Percentiles rank a stretch among this genome's conserved stretches.
phyloP scores from a whole-genome alignment of 1,140 invertebrate genomes.

The Bombus huntii region DNA sequence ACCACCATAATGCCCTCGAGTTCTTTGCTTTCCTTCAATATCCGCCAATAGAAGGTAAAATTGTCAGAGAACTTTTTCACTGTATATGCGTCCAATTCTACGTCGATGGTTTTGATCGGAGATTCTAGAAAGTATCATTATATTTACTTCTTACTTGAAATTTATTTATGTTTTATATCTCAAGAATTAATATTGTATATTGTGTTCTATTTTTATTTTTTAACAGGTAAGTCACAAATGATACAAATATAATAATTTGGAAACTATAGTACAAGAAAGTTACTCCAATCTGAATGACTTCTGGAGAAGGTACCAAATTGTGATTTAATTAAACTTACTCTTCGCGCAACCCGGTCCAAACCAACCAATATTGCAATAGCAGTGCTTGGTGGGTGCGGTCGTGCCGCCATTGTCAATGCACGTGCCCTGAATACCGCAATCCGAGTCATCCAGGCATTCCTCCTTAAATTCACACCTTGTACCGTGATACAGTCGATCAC shows the following conservation, averaged over 20 bases:
- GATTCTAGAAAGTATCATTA: slow-evolving; percentile 83
- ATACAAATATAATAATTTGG: too few relatives aligned
- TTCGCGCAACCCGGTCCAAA: slow-evolving; percentile 91
- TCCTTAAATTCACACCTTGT: slow-evolving; percentile 92
- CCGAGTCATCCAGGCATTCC: slow-evolving; percentile 91
- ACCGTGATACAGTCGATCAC: slow-evolving; percentile 92
- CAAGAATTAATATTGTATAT: neutral
- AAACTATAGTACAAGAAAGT: neutral
- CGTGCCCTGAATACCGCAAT: slow-evolving; percentile 92
- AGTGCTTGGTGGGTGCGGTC: slow-evolving; percentile 91
- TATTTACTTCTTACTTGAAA: neutral
- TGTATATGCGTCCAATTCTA: slow-evolving; percentile 88
- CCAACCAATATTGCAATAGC: slow-evolving; percentile 95
- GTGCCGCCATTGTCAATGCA: slow-evolving; percentile 92
- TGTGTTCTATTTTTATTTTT: neutral
- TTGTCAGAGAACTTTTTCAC: slow-evolving; percentile 88
- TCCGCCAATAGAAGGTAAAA: slow-evolving; percentile 91
- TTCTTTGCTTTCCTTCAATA: slow-evolving; percentile 90
- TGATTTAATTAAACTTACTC: slow-evolving; percentile 83
- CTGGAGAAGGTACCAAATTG: too few relatives aligned
- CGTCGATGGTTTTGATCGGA: slow-evolving; percentile 84
- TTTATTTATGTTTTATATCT: neutral
- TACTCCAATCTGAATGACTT: too few relatives aligned
- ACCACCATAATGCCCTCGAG: slow-evolving; percentile 92
- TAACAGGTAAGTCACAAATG: neutral